Conservation (phyloP, 2,888 invertebrate species). For the Drosophila differens region DNA sequence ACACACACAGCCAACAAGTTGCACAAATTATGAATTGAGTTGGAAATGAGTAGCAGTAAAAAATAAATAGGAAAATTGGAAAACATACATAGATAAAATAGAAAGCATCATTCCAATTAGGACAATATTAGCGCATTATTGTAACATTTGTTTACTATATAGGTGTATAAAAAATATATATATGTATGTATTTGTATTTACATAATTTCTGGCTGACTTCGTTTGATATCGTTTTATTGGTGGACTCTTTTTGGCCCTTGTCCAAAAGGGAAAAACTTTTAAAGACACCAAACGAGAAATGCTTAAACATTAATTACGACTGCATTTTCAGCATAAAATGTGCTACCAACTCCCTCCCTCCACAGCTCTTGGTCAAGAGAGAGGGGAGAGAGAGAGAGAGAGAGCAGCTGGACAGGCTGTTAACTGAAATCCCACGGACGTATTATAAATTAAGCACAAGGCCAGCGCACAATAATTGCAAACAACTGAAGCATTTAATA, state of each 20-base stretch:
- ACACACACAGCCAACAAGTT: background rate
- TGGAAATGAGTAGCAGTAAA: background rate
- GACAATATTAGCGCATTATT: background rate
- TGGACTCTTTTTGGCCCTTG: background rate
- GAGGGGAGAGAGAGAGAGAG: background rate
- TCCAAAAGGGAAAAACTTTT: background rate
- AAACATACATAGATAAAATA: background rate
- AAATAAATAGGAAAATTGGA: background rate
- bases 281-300: background rate
- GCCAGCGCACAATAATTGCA: constrained; percentile 69
- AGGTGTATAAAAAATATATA: background rate
- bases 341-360: background rate
- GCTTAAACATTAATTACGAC: background rate
- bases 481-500: constrained; percentile 82
- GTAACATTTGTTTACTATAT: background rate
- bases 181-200: background rate
- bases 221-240: background rate
- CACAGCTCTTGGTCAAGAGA: background rate
- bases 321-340: background rate
- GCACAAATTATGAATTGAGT: background rate
- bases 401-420: constrained; percentile 27
- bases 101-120: background rate
- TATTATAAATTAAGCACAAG: constrained; percentile 77
- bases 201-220: background rate
- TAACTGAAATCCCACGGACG: constrained; percentile 25